Conservation (phyloP, 2,797 vertebrate species). For the Erithacus rubecula region DNA sequence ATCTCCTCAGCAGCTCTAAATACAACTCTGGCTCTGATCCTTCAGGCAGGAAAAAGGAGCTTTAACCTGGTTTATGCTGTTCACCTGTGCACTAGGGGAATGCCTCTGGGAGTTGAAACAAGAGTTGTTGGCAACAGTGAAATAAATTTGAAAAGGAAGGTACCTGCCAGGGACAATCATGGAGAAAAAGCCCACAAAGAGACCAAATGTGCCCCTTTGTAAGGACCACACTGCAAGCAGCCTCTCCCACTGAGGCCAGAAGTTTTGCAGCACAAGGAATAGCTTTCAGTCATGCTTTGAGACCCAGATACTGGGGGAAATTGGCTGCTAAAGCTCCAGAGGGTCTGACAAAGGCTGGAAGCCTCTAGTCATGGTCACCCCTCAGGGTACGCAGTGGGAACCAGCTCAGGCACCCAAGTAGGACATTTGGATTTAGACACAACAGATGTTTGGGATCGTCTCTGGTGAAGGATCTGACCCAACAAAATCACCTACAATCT, state of each 20-base stretch:
- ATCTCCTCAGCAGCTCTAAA: neutral
- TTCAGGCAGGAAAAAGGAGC: neutral
- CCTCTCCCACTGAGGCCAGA: neutral
- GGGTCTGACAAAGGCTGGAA: neutral
- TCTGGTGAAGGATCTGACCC: neutral
- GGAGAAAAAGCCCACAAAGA: neutral
- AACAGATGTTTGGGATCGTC: neutral
- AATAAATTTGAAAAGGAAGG: neutral
- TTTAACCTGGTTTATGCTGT: neutral
- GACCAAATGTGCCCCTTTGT: neutral
- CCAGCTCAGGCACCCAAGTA: neutral
- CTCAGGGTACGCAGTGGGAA: fast-evolving
- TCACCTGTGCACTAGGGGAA: neutral
- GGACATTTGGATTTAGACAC: neutral
- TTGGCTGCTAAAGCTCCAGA: neutral
- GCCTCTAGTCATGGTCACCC: neutral
- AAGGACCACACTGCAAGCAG: neutral
- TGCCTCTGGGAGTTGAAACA: neutral
- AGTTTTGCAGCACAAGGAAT: neutral
- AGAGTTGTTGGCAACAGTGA: neutral
- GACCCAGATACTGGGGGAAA: neutral
- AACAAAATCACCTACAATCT: neutral
- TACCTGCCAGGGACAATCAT: neutral
- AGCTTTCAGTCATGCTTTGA: neutral
- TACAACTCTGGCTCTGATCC: neutral